A percentile compares a stretch with the other conserved stretches of the same genome.
Conservation (phyloP, 2,888 invertebrate genomes). For the Gandaritis pyraliata region DNA sequence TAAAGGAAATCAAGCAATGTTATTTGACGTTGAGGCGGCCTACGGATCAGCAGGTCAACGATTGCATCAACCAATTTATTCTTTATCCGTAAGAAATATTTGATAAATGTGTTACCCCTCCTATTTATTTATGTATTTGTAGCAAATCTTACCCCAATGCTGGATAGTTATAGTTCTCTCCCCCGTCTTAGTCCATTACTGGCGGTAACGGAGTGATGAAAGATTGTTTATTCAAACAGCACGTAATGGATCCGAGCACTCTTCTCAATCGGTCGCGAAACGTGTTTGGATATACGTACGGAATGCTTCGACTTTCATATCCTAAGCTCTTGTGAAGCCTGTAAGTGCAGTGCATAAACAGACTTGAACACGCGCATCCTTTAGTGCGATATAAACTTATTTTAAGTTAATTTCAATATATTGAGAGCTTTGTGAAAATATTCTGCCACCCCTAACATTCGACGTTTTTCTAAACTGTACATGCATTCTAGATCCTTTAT, state of each 20-base stretch:
- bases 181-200: constrained; percentile 9
- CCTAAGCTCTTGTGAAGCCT: constrained; percentile 54
- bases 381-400: constrained; percentile 43
- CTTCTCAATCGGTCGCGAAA: constrained; percentile 74
- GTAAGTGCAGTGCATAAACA: constrained; percentile 53
- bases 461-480: too few relatives aligned
- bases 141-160: background rate
- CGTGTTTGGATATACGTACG: constrained; percentile 67
- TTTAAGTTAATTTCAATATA: constrained; percentile 25
- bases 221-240: constrained; percentile 67
- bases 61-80: too few relatives aligned
- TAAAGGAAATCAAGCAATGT: too few relatives aligned
- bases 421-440: constrained; percentile 23
- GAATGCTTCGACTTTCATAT: constrained; percentile 77
- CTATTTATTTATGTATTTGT: too few relatives aligned
- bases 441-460: constrained; percentile 5
- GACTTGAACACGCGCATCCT: constrained; percentile 34
- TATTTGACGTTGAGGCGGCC: too few relatives aligned
- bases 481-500: too few relatives aligned
- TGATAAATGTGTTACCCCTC: too few relatives aligned
- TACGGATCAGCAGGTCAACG: too few relatives aligned
- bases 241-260: constrained; percentile 76
- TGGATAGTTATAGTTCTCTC: background rate
- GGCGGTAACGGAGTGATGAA: constrained; percentile 58
- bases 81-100: too few relatives aligned